A percentile compares a stretch with the other conserved stretches of the same genome.
These are phyloP conservation scores for Hormaphis cornu DNA, from an alignment of 1,140 invertebrate genomes.

Conservation along the genomic window DNA sequence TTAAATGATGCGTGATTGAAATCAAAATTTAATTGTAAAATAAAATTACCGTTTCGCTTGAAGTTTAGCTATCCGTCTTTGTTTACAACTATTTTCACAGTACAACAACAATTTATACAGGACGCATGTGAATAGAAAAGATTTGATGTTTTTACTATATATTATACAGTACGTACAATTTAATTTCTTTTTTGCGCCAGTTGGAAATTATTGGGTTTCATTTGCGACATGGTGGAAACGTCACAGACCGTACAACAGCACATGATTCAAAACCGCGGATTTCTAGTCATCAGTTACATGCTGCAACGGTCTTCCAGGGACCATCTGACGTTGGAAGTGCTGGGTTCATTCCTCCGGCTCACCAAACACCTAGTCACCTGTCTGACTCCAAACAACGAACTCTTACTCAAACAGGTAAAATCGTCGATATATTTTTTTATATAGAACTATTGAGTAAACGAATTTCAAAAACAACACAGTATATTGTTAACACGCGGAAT, in stretches of 20 bases:
- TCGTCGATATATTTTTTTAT: background rate
- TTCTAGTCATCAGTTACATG: constrained; percentile 95
- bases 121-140: too few relatives aligned
- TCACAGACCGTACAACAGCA: constrained; percentile 97
- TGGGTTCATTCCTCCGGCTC: constrained; percentile 84
- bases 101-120: too few relatives aligned
- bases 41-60: too few relatives aligned
- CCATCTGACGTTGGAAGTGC: constrained; percentile 85
- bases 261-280: constrained; percentile 95
- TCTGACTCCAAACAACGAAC: constrained; percentile 82
- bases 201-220: constrained; percentile 91
- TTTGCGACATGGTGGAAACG: constrained; percentile 92
- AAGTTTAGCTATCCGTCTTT: too few relatives aligned
- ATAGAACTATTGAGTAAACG: too few relatives aligned
- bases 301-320: constrained; percentile 86
- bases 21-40: too few relatives aligned
- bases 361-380: constrained; percentile 94
- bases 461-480: too few relatives aligned
- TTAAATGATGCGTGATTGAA: too few relatives aligned
- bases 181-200: constrained; percentile 47
- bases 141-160: too few relatives aligned
- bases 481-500: too few relatives aligned
- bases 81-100: too few relatives aligned
- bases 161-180: too few relatives aligned
- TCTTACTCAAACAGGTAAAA: constrained; percentile 86